Base-by-base conservation (phyloP, 1,140 invertebrate species). In the Achroia grisella region DNA sequence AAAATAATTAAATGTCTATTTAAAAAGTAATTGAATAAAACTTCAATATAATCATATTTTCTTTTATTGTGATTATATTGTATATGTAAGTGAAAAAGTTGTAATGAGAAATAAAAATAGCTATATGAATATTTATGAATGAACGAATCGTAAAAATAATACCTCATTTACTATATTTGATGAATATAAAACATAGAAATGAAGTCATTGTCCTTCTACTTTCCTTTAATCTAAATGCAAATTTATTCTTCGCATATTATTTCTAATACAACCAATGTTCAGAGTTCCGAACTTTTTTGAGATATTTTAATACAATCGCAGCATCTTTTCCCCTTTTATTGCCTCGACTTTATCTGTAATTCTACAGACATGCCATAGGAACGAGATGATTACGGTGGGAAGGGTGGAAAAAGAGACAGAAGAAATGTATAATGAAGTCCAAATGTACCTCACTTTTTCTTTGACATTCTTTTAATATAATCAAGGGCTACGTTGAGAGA, bases 401-500 rank as follows among this genome's bases (percentile, higher is more conserved):
- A 47, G 54, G 51, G 51, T 56, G 53, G 48, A 29, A 54, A n/a
- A 23, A 44, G 44, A 28, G 46, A 61, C 37, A 52, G 51, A 58
- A 42, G 43, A 62, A 67, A 54, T 49, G 43, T 50, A 49, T 63
- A 67, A 67, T 63, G 56, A 60, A 67, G 52, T 56, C 47, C 37
- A 43, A 39, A 36, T 44, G 48, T 52, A 53, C 44, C 55, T 51
- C 42, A 39, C 47, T 53, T 59, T 49, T 36, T 43, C 44, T 58
- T 57, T 58, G 54, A 48, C 63, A 49, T 57, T 66, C 53, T 67
- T 56, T 44, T 60, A 62, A 67, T 52, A 51, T 62, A 60, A 67
- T 67, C 60, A 57, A 57, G 56, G 49, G 53, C 52, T 50, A 48
- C 50, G 52, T 14, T 29, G 39, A 55, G 56, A 52, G 37, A 48